phyloP scores from a whole-genome alignment of 2,888 invertebrate species.

The Ichneumon xanthorius region DNA sequence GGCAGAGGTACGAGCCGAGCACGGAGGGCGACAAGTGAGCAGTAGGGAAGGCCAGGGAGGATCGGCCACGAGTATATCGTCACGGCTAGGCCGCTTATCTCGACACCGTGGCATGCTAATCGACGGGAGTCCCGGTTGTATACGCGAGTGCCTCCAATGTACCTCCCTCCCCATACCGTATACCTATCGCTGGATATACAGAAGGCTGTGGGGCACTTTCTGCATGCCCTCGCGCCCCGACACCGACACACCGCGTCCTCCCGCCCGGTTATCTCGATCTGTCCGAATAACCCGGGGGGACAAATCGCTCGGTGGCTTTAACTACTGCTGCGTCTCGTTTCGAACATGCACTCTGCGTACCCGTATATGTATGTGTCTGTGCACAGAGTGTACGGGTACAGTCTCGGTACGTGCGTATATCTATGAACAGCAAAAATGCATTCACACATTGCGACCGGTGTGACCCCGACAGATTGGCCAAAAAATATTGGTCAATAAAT shows the following conservation, averaged over 20 bases:
- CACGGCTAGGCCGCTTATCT: slow-evolving; percentile 83
- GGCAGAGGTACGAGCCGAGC: slow-evolving; percentile 1
- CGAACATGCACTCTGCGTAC: slow-evolving; percentile 32
- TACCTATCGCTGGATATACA: slow-evolving; percentile 14
- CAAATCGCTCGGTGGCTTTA: slow-evolving; percentile 78
- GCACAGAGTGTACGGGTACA: slow-evolving; percentile 25
- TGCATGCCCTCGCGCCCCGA: slow-evolving; percentile 65
- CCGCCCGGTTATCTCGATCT: slow-evolving; percentile 80
- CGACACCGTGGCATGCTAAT: slow-evolving; percentile 82
- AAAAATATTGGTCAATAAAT: slow-evolving; percentile 60
- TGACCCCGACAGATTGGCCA: slow-evolving; percentile 57
- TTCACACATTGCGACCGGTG: slow-evolving; percentile 21
- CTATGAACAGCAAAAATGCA: slow-evolving; percentile 29
- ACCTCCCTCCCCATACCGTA: slow-evolving; percentile 16
- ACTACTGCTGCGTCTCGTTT: slow-evolving; percentile 75
- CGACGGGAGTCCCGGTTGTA: slow-evolving; percentile 73
- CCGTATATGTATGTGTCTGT: background rate
- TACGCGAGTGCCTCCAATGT: slow-evolving; percentile 61
- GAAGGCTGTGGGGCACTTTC: slow-evolving; percentile 7
- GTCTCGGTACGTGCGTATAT: slow-evolving; percentile 22
- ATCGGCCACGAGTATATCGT: slow-evolving; percentile 77
- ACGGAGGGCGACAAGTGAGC: slow-evolving; percentile 36
- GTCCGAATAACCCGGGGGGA: slow-evolving; percentile 81
- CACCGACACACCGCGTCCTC: slow-evolving; percentile 58
- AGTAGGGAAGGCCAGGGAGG: slow-evolving; percentile 62